Percentiles rank a stretch among this genome's conserved stretches.
Conservation (phyloP, 2,888 invertebrate genomes). For the Acronicta aceris region DNA sequence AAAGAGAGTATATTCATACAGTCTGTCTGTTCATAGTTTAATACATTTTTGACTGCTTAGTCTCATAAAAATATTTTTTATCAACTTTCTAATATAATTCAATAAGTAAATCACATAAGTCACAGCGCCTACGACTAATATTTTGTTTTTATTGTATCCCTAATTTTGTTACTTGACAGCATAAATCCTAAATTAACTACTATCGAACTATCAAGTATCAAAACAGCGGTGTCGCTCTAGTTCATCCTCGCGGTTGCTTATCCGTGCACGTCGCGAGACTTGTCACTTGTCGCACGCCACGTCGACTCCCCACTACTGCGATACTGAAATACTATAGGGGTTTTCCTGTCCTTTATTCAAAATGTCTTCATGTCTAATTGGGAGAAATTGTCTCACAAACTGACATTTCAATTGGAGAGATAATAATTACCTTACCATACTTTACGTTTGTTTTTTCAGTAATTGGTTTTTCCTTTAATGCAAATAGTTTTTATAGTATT, state of each 20-base stretch:
- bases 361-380: slow-evolving; percentile 62
- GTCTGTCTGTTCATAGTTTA: no score
- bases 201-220: slow-evolving; percentile 64
- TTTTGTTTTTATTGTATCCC: no score
- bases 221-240: slow-evolving; percentile 55
- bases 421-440: slow-evolving; percentile 33
- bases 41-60: no score
- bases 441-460: slow-evolving; percentile 19
- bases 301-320: slow-evolving; percentile 70
- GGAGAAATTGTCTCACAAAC: slow-evolving; percentile 53
- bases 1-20: no score
- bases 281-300: slow-evolving; percentile 85
- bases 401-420: slow-evolving; percentile 34
- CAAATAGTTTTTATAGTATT: not conserved
- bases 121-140: no score
- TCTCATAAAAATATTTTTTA: no score
- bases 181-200: not conserved
- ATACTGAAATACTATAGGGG: slow-evolving; percentile 74
- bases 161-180: not conserved
- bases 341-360: slow-evolving; percentile 70
- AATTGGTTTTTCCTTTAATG: slow-evolving; percentile 1
- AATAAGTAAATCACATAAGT: no score
- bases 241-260: slow-evolving; percentile 75
- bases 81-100: no score
- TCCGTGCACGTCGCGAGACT: slow-evolving; percentile 79